Conservation (phyloP, 2,888 invertebrate species). For the Conistra vaccinii region DNA sequence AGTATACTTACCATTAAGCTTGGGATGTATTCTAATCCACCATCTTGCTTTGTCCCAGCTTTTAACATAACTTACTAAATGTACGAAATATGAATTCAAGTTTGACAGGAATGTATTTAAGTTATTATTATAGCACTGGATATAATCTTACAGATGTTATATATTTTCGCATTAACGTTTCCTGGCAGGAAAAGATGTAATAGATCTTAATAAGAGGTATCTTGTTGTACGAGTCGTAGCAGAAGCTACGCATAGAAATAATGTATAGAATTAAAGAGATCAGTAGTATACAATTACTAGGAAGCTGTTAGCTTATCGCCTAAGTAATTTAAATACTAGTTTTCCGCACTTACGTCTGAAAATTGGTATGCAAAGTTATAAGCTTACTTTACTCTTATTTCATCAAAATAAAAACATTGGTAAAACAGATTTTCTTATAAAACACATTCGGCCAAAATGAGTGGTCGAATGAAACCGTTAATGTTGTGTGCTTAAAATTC, state of each 20-base stretch:
- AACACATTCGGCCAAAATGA: not conserved
- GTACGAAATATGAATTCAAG: slow-evolving; percentile 11
- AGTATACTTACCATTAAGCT: slow-evolving; percentile 51
- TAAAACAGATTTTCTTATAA: not conserved
- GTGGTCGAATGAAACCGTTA: not conserved
- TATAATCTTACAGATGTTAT: slow-evolving; percentile 2
- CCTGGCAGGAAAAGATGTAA: slow-evolving; percentile 41
- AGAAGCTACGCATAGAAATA: slow-evolving; percentile 27
- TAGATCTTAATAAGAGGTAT: slow-evolving; percentile 46
- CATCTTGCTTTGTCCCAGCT: slow-evolving; percentile 32
- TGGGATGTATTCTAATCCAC: slow-evolving; percentile 54
- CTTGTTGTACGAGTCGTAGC: not conserved
- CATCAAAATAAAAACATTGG: not conserved
- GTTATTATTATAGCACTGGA: slow-evolving; percentile 1
- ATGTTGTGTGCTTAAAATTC: slow-evolving; percentile 24
- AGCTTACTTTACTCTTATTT: not conserved
- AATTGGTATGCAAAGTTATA: not conserved
- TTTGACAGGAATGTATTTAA: not conserved
- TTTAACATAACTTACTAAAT: slow-evolving; percentile 28
- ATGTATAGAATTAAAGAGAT: slow-evolving; percentile 45
- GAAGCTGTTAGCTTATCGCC: slow-evolving; percentile 40
- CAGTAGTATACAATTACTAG: slow-evolving; percentile 24
- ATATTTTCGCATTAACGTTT: slow-evolving; percentile 40
- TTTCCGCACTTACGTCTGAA: slow-evolving; percentile 13
- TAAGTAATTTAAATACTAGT: slow-evolving; percentile 33